Percentiles rank a stretch among this genome's conserved stretches.
These are phyloP conservation scores for Macropus fuliginosus DNA, from an alignment of 2,797 vertebrate species.

Conservation along the genomic window DNA sequence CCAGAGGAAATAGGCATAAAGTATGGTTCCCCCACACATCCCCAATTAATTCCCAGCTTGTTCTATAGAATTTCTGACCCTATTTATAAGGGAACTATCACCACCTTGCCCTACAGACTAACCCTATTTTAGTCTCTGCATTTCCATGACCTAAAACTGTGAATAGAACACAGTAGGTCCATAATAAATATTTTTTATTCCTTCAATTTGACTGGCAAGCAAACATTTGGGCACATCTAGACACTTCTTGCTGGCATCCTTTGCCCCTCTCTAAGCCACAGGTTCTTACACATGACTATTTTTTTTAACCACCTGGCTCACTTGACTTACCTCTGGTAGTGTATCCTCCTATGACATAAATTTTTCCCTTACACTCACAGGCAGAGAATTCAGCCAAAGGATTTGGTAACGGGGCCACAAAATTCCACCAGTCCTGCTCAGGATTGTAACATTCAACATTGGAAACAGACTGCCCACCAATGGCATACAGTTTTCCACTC, in stretches of 20 bases:
- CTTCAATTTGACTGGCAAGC: not conserved
- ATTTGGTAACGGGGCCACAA: conserved; percentile 93
- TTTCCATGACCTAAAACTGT: not conserved
- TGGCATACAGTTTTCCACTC: conserved; percentile 93
- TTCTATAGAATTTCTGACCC: not conserved
- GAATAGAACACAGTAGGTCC: not conserved
- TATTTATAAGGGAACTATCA: not conserved
- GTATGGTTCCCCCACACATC: not conserved
- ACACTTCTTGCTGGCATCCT: not conserved
- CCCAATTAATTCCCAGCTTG: not conserved
- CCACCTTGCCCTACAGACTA: not conserved
- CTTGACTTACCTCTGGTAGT: conserved; percentile 90
- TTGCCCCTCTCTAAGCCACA: not conserved
- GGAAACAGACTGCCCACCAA: conserved; percentile 94
- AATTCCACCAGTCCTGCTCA: conserved; percentile 95
- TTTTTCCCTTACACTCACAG: conserved; percentile 94
- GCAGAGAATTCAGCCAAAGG: conserved; percentile 96
- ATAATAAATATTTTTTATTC: not conserved
- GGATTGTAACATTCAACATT: conserved; percentile 96
- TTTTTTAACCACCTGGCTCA: not conserved
- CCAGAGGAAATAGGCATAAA: not conserved
- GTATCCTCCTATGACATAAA: conserved; percentile 98
- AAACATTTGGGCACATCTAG: not conserved
- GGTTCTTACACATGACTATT: not conserved
- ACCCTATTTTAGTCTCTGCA: not conserved